Base-by-base conservation (phyloP, 1,140 invertebrate species). In the Pseudomyrmex flavicornis region DNA sequence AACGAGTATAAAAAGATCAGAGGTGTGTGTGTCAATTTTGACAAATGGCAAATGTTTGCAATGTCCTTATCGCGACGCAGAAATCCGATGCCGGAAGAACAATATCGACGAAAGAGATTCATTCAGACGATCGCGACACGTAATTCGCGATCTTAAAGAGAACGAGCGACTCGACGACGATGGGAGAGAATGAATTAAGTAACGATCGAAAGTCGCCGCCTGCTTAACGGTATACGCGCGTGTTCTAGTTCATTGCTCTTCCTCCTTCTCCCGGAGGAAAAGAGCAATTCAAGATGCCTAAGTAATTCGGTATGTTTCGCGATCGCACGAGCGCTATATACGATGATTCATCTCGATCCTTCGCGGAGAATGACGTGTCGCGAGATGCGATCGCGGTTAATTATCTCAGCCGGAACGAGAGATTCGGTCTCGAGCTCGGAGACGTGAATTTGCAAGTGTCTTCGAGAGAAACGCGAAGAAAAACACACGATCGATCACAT, bases 171-270 rank as follows among this genome's bases (percentile, higher is more conserved):
- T 35, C 46, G 65, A 76, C 44, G 13, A 63, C 26, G 12, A 46
- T 7, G 4, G 44, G 5, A 35, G 35, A 35, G 50, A 77, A 77
- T 46, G 22, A 62, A 73, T 22, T 3, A 17, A 17, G 17, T 17
- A 62, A 62, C 13, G n/a, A 59, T 80, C 44, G 54, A 80, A 70
- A 80, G 50, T 75, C 59, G 48, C 9, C 26, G 26, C 20, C 48
- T 82, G 35, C 0, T 35, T 35, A 82, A 82, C 79, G 79, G 70
- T 54, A 54, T 2, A 12, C 35, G 35, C 35, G 35, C 35, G 35
- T 35, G n/a, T 15, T 56, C 44, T 56, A 22, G 79, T 82, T 82
- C 59, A 82, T 82, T 66, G 79, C 59, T 75, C 79, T 35, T 4
- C 35, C 35, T 35, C 35, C 35, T 35, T 0, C 35, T 35, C 35